Percentiles rank a stretch among this genome's conserved stretches.
Conservation (phyloP, 2,797 vertebrate species). For the Cynopterus sphinx region DNA sequence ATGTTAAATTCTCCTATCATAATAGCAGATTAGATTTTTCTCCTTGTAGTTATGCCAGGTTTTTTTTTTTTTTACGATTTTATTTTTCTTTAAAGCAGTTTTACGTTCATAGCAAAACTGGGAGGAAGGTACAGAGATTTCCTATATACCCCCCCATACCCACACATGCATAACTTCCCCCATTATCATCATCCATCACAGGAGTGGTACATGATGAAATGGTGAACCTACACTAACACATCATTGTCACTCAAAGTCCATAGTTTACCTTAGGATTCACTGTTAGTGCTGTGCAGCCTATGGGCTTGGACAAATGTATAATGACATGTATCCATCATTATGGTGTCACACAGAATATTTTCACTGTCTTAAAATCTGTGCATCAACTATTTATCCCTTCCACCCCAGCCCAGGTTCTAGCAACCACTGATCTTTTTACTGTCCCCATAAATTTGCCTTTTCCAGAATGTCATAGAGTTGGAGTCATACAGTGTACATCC, state of each 20-base stretch:
- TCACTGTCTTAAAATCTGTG: too few species aligned
- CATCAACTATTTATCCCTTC: too few species aligned
- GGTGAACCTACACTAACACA: background rate
- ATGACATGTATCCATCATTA: background rate
- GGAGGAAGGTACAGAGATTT: background rate
- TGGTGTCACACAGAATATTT: too few species aligned
- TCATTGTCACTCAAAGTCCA: background rate
- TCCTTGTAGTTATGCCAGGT: background rate
- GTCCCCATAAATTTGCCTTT: too few species aligned
- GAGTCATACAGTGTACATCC: background rate
- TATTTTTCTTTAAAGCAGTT: background rate
- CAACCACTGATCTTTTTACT: too few species aligned
- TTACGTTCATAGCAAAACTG: background rate
- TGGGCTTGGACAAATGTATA: background rate
- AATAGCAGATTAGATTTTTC: conserved; percentile 9
- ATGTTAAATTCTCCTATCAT: background rate
- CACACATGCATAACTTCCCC: background rate
- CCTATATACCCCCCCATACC: background rate
- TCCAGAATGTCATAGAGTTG: too few species aligned
- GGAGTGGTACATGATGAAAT: background rate
- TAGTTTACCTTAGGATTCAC: background rate
- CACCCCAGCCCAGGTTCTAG: too few species aligned
- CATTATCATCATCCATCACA: too few species aligned
- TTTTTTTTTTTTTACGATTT: background rate
- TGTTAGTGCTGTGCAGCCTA: background rate